Evolutionary conservation across 1,140 invertebrate species (phyloP), one percentile per base, ranked within the genome.

Genomic region (Drosophila lacertosa): DNA sequence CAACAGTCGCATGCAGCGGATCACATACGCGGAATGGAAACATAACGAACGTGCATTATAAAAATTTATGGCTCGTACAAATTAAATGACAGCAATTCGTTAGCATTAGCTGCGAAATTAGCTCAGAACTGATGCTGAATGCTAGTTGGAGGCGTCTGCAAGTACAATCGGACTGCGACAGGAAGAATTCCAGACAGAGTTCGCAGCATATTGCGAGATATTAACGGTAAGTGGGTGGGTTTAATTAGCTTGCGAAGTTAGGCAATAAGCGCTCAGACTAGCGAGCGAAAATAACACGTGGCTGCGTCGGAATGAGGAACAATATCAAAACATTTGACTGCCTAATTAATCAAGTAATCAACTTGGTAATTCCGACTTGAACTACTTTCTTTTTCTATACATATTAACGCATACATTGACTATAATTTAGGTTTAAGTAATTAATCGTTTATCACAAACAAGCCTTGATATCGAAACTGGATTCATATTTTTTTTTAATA

Each of bases 1-100:
- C 60, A 59, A 59, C n/a, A 45, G 15, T 55, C 44, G 35, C 26
- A 65, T 70, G 50, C 67, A 69, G 66, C 37, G 66, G 32, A 39
- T 33, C 9, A 60, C 13, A 55, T 11, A 4, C 4, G 18, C 13
- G 37, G 9, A 50, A 50, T 10, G 26, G 32, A 59, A 64, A 63
- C 45, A 33, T 53, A 84, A 66, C 47, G 54, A 71, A 71, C 74
- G 54, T 51, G 73, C 64, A 77, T 81, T 86, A 86, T 81, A 86
- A 70, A 81, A 86, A 84, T 84, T 74, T 81, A 84, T 84, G 81
- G 72, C 77, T 70, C 68, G 86, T 81, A 71, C 62, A 86, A 86
- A 86, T 88, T 67, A 86, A 88, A 86, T 67, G 82, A 68, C 68
- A 74, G 74, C 57, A 69, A 88, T 86, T 88, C 82, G 69, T 86